These are phyloP conservation scores for Drosophila limbata DNA, from an alignment of 2,888 invertebrate genomes.

Conservation along the genomic window DNA sequence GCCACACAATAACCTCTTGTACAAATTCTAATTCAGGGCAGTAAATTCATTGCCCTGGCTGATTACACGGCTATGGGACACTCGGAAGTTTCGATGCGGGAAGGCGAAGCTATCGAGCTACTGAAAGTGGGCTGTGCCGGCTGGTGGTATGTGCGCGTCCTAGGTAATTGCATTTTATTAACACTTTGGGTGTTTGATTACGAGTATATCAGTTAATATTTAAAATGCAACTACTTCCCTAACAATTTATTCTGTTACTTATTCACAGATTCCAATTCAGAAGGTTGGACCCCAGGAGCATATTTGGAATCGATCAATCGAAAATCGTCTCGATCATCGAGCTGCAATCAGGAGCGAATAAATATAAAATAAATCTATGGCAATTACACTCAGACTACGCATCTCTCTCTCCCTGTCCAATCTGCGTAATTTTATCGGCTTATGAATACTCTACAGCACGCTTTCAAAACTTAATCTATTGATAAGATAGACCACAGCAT, in stretches of 20 bases:
- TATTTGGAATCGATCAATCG: conserved; percentile 93
- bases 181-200: neutral
- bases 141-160: conserved; percentile 97
- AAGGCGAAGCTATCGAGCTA: conserved; percentile 95
- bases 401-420: neutral
- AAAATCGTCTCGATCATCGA: conserved; percentile 90
- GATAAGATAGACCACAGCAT: conserved; percentile 48
- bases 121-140: conserved; percentile 97
- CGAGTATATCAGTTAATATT: neutral
- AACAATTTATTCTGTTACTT: neutral
- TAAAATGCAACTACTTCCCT: neutral
- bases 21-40: conserved; percentile 87
- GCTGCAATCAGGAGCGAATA: conserved; percentile 84
- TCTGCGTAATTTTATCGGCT: conserved; percentile 8
- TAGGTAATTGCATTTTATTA: conserved; percentile 86
- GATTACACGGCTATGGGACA: conserved; percentile 97
- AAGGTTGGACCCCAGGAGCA: conserved; percentile 98
- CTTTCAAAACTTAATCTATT: conserved; percentile 57
- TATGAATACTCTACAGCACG: conserved; percentile 27
- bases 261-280: conserved; percentile 88
- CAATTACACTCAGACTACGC: neutral
- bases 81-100: conserved; percentile 95
- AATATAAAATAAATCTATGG: conserved; percentile 56
- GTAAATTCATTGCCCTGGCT: conserved; percentile 94
- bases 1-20: conserved; percentile 41